Base-by-base conservation (phyloP, 2,888 invertebrate species). In the Tachystola acroxantha region DNA sequence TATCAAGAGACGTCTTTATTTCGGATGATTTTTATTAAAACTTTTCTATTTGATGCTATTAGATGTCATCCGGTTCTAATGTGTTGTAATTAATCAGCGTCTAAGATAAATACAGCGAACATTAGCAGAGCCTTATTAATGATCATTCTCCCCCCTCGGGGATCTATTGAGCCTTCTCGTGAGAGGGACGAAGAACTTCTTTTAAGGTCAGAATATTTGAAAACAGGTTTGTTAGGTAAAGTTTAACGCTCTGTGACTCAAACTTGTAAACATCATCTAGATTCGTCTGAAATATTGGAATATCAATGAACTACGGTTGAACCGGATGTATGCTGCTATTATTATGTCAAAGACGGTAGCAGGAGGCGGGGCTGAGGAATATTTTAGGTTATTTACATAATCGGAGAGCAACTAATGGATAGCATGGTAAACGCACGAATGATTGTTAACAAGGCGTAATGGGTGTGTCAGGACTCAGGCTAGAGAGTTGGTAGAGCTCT, bases 1-100 rank as follows among this genome's bases (percentile, higher is more conserved):
- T 77, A 82, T 77, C 70, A 55, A n/a, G 39, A 63, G 66, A 80
- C 72, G 72, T 75, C 80, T 80, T 70, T 69, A 78, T 74, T 74
- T 68, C 59, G 63, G 53, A 64, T 64, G 64, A 62, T 63, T 70
- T 67, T 64, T 69, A 68, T 65, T 63, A 40, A 34, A 34, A 34
- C 31, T 42, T 39, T 42, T 45, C 24, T 46, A 48, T 39, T 43
- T 31, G 36, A 28, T 38, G 41, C 50, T 45, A 48, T 47, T 46
- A 47, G 48, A 42, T 48, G 55, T 68, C 66, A 56, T 61, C 59
- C 57, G 59, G 57, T 63, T 65, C 49, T 73, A 72, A 76, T 66
- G 73, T 64, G 42, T 19, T 35, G 39, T 39, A 37, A 57, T 57
- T 54, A 53, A 54, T 57, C 53, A 44, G 38, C 26, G 33, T 27